Evolutionary conservation across 2,888 invertebrate genomes (phyloP), one percentile per base, ranked within the genome.

Genomic region (Hanleya hanleyi): DNA sequence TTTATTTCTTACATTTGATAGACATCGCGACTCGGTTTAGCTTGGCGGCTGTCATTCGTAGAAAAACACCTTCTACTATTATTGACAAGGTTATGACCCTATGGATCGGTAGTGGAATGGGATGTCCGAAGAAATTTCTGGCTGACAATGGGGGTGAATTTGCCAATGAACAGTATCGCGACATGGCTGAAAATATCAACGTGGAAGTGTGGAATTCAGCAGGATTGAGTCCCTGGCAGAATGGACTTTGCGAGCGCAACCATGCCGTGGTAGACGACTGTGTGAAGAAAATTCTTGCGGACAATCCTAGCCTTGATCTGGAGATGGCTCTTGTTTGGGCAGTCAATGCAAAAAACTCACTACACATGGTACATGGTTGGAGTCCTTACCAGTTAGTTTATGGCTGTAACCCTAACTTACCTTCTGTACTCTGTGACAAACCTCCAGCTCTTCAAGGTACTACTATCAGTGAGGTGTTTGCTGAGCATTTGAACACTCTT

Each of bases 121-220:
- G 72, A 51, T 37, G 69, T 12, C 71, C 69, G 1, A 51, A 33
- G 38, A 47, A 49, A 47, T 70, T 75, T 37, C 67, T 70, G 33
- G 69, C 70, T 38, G 75, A 75, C 64, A 75, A 75, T 70, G 73
- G 75, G 35, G 73, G 69, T 9, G 73, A 75, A 38, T 75, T 77
- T 77, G 77, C 70, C 26, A 75, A 75, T 67, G 75, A 75, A 29
- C 41, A 70, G 33, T 74, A 70, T 49, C 37, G 69, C 18, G 69
- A 75, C 64, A 73, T 77, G 77, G 68, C 73, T 64, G 71, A 57
- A 18, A 75, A 70, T 62, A 33, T 77, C n/a, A n/a, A n/a, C n/a
- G n/a, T n/a, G n/a, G n/a, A n/a, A n/a, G n/a, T n/a, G n/a, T n/a
- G n/a, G n/a, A n/a, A n/a, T n/a, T n/a, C n/a, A n/a, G n/a, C n/a